A percentile compares a stretch with the other conserved stretches of the same genome.
These are phyloP conservation scores for Drosophila melanocephala DNA, from an alignment of 2,888 invertebrate species.

Conservation along the genomic window DNA sequence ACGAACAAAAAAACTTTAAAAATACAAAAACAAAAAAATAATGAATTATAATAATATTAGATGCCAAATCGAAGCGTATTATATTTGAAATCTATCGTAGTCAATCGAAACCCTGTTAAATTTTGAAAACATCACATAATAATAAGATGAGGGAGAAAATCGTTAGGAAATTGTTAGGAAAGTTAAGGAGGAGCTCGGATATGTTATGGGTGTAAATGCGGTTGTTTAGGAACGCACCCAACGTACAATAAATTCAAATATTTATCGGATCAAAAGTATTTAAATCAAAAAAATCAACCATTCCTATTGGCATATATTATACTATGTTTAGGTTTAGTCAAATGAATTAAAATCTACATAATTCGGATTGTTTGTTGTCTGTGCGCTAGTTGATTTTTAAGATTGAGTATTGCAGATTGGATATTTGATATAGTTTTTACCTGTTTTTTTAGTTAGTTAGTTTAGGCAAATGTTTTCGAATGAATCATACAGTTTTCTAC, in stretches of 20 bases:
- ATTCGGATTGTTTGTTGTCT: slow-evolving; percentile 33
- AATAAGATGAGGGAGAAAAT: slow-evolving; percentile 19
- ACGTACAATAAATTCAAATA: slow-evolving; percentile 72
- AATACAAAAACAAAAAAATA: background rate
- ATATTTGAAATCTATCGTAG: slow-evolving; percentile 35
- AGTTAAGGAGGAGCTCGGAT: slow-evolving; percentile 27
- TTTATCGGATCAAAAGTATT: slow-evolving; percentile 68
- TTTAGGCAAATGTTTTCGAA: slow-evolving; percentile 41
- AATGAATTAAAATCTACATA: slow-evolving; percentile 38
- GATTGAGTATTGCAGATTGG: slow-evolving; percentile 4
- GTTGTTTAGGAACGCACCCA: slow-evolving; percentile 18
- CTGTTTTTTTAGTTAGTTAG: slow-evolving; percentile 54
- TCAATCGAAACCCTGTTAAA: slow-evolving; percentile 64
- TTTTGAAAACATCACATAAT: slow-evolving; percentile 48
- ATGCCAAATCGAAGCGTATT: slow-evolving; percentile 29
- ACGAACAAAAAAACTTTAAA: slow-evolving; percentile 16
- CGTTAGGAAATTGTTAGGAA: slow-evolving; percentile 61
- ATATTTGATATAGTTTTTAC: slow-evolving; percentile 29
- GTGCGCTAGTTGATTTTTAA: slow-evolving; percentile 17
- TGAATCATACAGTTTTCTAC: slow-evolving; percentile 34
- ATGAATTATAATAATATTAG: slow-evolving; percentile 22
- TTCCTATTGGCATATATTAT: slow-evolving; percentile 26
- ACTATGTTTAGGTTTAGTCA: slow-evolving; percentile 45
- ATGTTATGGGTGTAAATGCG: slow-evolving; percentile 28
- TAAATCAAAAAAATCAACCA: slow-evolving; percentile 64